These are phyloP conservation scores for Alectura lathami DNA, from an alignment of 2,113 vertebrate species.

Conservation along the genomic window DNA sequence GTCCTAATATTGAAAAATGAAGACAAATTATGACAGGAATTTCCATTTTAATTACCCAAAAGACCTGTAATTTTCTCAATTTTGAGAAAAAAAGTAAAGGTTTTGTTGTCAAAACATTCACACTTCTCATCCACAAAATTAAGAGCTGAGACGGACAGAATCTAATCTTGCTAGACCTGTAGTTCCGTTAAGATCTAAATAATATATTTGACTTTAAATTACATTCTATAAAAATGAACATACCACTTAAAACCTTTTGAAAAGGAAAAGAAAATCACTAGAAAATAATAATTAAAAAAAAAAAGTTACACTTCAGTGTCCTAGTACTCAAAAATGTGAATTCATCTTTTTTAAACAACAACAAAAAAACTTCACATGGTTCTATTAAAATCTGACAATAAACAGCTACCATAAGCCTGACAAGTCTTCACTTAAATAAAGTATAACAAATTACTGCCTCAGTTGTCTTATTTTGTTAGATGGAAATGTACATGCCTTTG, in stretches of 20 bases:
- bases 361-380: background rate
- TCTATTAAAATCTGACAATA: background rate
- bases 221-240: background rate
- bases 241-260: background rate
- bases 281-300: background rate
- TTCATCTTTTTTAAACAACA: background rate
- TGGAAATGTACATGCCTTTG: background rate
- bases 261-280: background rate
- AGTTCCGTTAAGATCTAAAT: background rate
- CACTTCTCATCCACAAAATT: background rate
- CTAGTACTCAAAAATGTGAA: background rate
- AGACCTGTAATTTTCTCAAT: background rate
- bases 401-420: background rate
- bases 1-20: conserved; percentile 81
- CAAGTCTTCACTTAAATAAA: background rate
- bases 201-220: background rate
- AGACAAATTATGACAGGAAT: conserved; percentile 37
- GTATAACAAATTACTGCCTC: background rate
- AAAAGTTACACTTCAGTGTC: background rate
- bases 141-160: background rate
- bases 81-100: background rate
- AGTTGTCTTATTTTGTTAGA: background rate
- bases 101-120: background rate
- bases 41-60: background rate
- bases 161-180: background rate